Percentiles rank a stretch among this genome's conserved stretches.
phyloP scores from a whole-genome alignment of 2,888 invertebrate genomes.

The Drosophila rellima region DNA sequence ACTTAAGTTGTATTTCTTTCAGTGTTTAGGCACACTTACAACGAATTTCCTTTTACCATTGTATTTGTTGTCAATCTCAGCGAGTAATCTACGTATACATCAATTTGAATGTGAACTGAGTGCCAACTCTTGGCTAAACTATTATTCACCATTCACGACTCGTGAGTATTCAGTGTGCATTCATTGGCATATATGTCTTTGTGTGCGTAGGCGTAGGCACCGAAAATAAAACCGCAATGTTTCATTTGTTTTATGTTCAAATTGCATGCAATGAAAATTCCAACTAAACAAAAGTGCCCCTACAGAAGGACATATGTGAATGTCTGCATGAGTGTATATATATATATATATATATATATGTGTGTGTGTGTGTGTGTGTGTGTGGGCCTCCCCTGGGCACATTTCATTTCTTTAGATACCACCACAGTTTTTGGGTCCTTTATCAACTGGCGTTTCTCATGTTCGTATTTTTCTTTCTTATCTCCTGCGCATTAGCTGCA shows the following conservation, averaged over 20 bases:
- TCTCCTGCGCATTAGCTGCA: conserved; percentile 41
- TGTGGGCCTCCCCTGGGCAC: conserved; percentile 12
- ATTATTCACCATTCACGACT: conserved; percentile 28
- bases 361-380: background rate
- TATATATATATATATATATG: background rate
- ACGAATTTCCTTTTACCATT: conserved; percentile 57
- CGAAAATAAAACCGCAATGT: conserved; percentile 67
- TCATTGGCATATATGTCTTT: conserved; percentile 13
- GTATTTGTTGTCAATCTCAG: conserved; percentile 37
- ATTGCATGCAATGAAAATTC: conserved; percentile 76
- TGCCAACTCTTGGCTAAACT: conserved; percentile 5
- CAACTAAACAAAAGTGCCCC: conserved; percentile 24
- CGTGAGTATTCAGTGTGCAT: conserved; percentile 14
- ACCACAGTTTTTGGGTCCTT: background rate
- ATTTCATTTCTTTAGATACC: conserved; percentile 37
- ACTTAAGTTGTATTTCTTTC: conserved; percentile 14
- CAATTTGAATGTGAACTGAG: conserved; percentile 32
- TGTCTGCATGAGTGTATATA: background rate
- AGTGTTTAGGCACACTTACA: conserved; percentile 33
- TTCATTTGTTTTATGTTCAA: conserved; percentile 78
- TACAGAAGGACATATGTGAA: background rate
- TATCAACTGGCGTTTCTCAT: conserved; percentile 23
- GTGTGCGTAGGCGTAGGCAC: conserved; percentile 54
- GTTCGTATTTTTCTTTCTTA: conserved; percentile 42
- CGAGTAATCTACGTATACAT: conserved; percentile 41